Evolutionary conservation across 2,797 vertebrate genomes (phyloP).

Genomic region (Sibirionetta formosa): DNA sequence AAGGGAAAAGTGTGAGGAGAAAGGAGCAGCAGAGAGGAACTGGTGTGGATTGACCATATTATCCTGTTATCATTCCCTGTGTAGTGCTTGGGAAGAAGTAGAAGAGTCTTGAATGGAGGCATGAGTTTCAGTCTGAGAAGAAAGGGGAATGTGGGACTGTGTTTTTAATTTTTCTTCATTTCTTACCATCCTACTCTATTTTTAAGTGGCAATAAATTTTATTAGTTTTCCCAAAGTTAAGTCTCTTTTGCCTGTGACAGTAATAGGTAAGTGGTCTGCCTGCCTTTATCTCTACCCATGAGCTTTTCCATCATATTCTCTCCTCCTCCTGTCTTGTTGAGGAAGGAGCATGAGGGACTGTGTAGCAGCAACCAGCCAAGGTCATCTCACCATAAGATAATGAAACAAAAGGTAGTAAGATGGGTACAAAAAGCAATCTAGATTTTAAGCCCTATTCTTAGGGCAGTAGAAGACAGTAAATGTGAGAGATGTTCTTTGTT

Average conservation of each 20-base stretch:
- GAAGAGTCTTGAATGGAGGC: not conserved
- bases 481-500: not conserved
- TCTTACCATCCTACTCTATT: not conserved
- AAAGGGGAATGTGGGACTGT: not conserved
- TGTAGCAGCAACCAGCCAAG: not conserved
- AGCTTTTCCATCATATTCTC: not conserved
- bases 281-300: not conserved
- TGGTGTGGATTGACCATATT: not conserved
- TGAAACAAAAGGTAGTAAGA: not conserved
- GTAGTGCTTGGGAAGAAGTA: accelerated
- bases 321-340: not conserved
- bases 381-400: not conserved
- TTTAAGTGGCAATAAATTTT: too few species aligned
- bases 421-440: not conserved
- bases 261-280: not conserved
- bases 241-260: not conserved
- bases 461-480: not conserved
- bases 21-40: not conserved
- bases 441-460: not conserved
- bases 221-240: not conserved
- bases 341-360: not conserved
- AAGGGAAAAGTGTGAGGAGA: not conserved
- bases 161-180: not conserved
- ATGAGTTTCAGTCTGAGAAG: not conserved
- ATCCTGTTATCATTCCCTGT: not conserved